Percentiles rank a stretch among this genome's conserved stretches.
These are phyloP conservation scores for Corythornis madagascariensis DNA, from an alignment of 2,113 vertebrate species.

Conservation along the genomic window DNA sequence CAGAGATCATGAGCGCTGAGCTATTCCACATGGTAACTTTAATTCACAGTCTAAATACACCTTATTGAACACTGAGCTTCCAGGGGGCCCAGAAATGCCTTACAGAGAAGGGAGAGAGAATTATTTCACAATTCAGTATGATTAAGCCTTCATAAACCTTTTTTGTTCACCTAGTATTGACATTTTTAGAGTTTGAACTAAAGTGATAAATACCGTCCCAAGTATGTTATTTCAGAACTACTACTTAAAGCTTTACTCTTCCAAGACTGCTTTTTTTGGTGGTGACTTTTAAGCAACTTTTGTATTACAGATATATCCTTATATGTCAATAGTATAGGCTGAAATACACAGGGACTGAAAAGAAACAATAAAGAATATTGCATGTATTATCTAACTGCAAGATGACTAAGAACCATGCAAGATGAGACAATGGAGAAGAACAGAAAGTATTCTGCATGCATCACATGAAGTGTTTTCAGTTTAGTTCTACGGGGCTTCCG, in stretches of 20 bases:
- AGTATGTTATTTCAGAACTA: neutral
- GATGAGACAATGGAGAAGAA: neutral
- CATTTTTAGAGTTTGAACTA: neutral
- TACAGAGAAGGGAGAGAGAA: neutral
- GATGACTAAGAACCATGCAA: neutral
- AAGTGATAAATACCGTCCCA: neutral
- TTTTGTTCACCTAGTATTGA: neutral
- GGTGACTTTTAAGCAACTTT: neutral
- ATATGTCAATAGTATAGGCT: neutral
- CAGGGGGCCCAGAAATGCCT: neutral
- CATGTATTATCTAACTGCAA: neutral
- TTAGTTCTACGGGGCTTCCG: neutral
- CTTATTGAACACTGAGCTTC: neutral
- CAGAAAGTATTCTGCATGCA: neutral
- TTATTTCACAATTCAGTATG: neutral
- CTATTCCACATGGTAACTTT: neutral
- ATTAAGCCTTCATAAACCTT: neutral
- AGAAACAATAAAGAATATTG: neutral
- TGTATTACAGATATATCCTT: neutral
- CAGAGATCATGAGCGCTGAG: neutral
- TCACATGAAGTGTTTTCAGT: neutral
- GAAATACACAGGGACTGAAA: neutral
- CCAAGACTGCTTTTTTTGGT: neutral
- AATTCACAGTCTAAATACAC: neutral
- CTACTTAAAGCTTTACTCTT: neutral